Evolutionary conservation across 2,888 invertebrate species (phyloP).

Genomic region (Ferdinandea cuprea): DNA sequence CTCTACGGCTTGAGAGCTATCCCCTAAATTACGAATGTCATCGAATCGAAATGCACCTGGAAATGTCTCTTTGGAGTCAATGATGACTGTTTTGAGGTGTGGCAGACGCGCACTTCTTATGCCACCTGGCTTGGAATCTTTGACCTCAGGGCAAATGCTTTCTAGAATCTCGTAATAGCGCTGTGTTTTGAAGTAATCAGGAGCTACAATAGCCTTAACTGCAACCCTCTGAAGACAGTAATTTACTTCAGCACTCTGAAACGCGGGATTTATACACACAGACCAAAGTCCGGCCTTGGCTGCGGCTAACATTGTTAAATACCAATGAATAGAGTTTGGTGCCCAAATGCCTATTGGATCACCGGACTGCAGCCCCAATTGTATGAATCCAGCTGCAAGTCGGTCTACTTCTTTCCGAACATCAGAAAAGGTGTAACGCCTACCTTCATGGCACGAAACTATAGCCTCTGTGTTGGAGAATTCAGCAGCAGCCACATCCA

Average conservation of each 20-base stretch:
- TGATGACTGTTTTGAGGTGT: conserved; percentile 85
- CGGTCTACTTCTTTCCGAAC: conserved; percentile 85
- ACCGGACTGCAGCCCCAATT: conserved; percentile 87
- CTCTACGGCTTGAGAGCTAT: conserved; percentile 72
- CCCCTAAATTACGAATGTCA: conserved; percentile 81
- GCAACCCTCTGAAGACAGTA: conserved; percentile 89
- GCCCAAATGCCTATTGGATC: conserved; percentile 92
- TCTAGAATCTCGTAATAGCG: conserved; percentile 87
- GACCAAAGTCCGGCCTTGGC: conserved; percentile 88
- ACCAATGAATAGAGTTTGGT: conserved; percentile 91
- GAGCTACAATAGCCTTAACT: conserved; percentile 87
- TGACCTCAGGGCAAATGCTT: conserved; percentile 85
- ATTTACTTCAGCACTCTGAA: conserved; percentile 87
- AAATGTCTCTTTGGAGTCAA: conserved; percentile 83
- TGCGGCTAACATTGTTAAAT: conserved; percentile 87
- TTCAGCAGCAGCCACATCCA: conserved; percentile 84
- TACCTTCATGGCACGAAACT: conserved; percentile 84
- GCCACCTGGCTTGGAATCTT: conserved; percentile 82
- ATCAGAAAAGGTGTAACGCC: conserved; percentile 84
- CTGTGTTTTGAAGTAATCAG: conserved; percentile 86
- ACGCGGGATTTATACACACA: conserved; percentile 91
- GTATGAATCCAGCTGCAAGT: conserved; percentile 88
- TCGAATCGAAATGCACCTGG: conserved; percentile 83
- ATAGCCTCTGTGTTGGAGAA: conserved; percentile 85
- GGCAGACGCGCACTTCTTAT: conserved; percentile 83